Conservation (phyloP, 2,888 invertebrate genomes). For the Thereva unica region DNA sequence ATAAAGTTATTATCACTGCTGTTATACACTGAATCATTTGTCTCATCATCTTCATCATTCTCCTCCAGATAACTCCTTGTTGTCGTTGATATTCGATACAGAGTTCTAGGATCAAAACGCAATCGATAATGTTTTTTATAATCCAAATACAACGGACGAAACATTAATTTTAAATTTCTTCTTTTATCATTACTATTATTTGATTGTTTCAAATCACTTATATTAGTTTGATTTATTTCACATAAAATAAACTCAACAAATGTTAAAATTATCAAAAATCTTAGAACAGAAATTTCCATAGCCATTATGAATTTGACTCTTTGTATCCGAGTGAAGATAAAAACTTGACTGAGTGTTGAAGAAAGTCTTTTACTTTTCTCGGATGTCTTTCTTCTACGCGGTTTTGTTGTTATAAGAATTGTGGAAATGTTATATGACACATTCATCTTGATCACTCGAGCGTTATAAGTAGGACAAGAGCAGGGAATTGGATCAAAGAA, state of each 20-base stretch:
- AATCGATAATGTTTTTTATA: constrained; percentile 41
- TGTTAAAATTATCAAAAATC: too few relatives aligned
- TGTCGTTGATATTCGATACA: background rate
- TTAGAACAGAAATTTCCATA: constrained; percentile 4
- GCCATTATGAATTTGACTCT: background rate
- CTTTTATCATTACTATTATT: background rate
- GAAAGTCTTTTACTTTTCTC: background rate
- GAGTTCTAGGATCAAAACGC: constrained; percentile 40
- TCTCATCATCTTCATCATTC: background rate
- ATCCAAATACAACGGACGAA: constrained; percentile 23
- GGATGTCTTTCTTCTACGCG: constrained; percentile 9
- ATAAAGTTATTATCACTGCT: background rate
- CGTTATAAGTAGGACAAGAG: too few relatives aligned
- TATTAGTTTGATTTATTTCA: too few relatives aligned
- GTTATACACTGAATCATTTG: background rate
- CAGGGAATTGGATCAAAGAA: too few relatives aligned
- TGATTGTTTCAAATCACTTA: too few relatives aligned
- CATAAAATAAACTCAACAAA: too few relatives aligned
- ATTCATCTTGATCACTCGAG: too few relatives aligned
- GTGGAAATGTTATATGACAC: too few relatives aligned
- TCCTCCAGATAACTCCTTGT: background rate
- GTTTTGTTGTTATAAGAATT: background rate
- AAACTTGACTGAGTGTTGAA: constrained; percentile 15
- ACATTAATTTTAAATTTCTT: background rate
- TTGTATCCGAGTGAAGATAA: constrained; percentile 4